These are phyloP conservation scores for Emys orbicularis DNA, from an alignment of 2,797 vertebrate species.

Conservation along the genomic window DNA sequence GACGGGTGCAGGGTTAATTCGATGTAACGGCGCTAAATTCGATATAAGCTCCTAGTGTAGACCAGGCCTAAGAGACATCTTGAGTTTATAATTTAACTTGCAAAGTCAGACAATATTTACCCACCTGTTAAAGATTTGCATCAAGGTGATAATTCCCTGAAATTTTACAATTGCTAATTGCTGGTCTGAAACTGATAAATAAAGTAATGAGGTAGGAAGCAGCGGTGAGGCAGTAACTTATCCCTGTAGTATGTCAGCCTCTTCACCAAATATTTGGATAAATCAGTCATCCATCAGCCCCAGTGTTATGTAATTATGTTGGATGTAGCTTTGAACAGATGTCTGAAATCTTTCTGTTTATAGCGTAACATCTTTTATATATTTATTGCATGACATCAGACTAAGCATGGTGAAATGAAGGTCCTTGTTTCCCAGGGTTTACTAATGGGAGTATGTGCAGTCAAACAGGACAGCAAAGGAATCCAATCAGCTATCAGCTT, in stretches of 20 bases:
- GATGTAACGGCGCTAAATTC: too few relatives aligned
- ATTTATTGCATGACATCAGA: conserved; percentile 29
- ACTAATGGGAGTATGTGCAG: conserved; percentile 12
- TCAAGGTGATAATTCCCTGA: neutral
- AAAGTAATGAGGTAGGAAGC: conserved; percentile 28
- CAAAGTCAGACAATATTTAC: conserved; percentile 13
- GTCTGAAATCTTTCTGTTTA: conserved; percentile 44
- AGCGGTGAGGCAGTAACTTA: conserved; percentile 18
- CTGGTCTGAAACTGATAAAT: neutral
- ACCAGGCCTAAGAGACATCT: conserved; percentile 9
- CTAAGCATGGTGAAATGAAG: neutral
- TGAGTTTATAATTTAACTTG: neutral
- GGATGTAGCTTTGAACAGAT: conserved; percentile 55
- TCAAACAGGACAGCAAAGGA: neutral
- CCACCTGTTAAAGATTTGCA: neutral
- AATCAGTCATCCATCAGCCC: neutral
- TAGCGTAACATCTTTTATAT: neutral
- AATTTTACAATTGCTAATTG: conserved; percentile 6
- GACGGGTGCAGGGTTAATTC: too few relatives aligned
- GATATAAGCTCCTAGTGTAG: too few relatives aligned
- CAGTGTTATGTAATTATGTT: neutral
- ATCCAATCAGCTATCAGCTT: conserved; percentile 24
- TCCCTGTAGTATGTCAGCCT: conserved; percentile 27
- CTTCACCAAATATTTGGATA: conserved; percentile 54
- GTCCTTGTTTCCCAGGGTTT: neutral